Evolutionary conservation across 1,140 invertebrate genomes (phyloP).

Genomic region (Helicoverpa zea): DNA sequence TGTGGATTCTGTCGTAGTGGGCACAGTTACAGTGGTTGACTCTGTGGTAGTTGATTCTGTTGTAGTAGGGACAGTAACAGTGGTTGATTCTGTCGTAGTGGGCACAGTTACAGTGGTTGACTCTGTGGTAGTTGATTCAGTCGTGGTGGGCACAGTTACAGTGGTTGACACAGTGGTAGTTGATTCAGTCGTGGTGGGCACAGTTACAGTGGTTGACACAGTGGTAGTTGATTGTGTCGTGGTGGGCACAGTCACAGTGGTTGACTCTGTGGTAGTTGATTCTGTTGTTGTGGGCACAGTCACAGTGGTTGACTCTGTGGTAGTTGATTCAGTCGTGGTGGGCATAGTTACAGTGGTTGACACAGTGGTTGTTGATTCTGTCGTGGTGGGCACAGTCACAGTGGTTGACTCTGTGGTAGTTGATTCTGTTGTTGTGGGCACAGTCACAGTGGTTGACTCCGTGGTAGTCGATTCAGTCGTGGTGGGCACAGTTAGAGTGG

Average conservation of each 20-base stretch:
- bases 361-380: too few species aligned
- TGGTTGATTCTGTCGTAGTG: slow-evolving; percentile 1
- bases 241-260: background rate
- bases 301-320: background rate
- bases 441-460: too few species aligned
- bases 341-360: background rate
- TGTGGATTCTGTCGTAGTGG: background rate
- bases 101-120: background rate
- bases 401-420: too few species aligned
- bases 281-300: background rate
- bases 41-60: too few species aligned
- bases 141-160: too few species aligned
- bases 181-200: background rate
- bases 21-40: background rate
- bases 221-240: too few species aligned
- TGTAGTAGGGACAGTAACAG: background rate
- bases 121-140: background rate
- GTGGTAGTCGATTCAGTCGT: too few species aligned
- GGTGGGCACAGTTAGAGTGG: too few species aligned
- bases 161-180: too few species aligned
- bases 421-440: too few species aligned
- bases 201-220: background rate
- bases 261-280: background rate
- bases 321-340: background rate
- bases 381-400: too few species aligned